Percentiles rank a stretch among this genome's conserved stretches.
Conservation (phyloP, 92 coral and sea anemone genomes). For the Zoanthus solanderi region DNA sequence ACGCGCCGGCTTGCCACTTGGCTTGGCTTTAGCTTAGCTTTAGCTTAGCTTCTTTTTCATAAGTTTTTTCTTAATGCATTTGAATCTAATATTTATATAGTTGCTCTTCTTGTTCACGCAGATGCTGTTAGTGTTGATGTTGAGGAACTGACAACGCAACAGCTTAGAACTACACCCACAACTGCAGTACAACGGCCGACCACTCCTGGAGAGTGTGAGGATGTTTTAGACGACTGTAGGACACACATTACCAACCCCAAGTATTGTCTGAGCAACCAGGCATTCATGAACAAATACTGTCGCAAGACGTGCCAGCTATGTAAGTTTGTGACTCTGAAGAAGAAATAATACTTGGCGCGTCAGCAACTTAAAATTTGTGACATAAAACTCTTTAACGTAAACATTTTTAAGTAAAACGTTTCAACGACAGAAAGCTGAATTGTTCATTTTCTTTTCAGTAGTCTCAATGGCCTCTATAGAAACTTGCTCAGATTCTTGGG, state of each 20-base stretch:
- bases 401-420: too few relatives aligned
- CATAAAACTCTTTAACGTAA: too few relatives aligned
- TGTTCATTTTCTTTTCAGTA: too few relatives aligned
- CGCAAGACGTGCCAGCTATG: constrained; percentile 44
- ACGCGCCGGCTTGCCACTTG: too few relatives aligned
- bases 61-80: too few relatives aligned
- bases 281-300: constrained; percentile 44
- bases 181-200: background rate
- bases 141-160: background rate
- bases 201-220: background rate
- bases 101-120: background rate
- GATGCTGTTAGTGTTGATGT: background rate
- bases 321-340: background rate
- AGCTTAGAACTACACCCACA: background rate
- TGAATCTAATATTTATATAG: too few relatives aligned
- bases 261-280: constrained; percentile 44
- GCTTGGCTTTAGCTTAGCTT: too few relatives aligned
- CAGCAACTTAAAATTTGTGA: too few relatives aligned
- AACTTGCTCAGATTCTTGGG: too few relatives aligned
- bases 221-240: constrained; percentile 36
- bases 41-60: too few relatives aligned
- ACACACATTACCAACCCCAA: constrained; percentile 18
- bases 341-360: background rate
- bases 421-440: too few relatives aligned
- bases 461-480: too few relatives aligned